A percentile compares a stretch with the other conserved stretches of the same genome.
phyloP scores from a whole-genome alignment of 2,888 invertebrate genomes.

The Drosophila silvestris region DNA sequence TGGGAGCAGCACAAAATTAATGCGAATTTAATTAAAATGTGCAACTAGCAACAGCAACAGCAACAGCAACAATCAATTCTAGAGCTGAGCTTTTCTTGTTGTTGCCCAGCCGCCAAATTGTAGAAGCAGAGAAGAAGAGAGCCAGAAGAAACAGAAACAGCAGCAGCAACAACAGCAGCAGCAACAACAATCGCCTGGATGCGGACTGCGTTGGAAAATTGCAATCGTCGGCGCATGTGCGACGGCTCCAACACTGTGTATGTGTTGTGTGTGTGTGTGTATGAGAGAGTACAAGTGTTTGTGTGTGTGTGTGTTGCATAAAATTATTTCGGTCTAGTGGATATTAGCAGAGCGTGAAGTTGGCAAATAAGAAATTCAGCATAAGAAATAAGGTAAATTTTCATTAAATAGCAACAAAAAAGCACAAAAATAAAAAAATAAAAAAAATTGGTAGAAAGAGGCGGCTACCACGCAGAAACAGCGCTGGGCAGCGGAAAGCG shows the following conservation, averaged over 20 bases:
- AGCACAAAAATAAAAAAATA: conserved; percentile 38
- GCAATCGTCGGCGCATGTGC: conserved; percentile 73
- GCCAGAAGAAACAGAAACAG: conserved; percentile 21
- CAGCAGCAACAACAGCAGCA: conserved; percentile 31
- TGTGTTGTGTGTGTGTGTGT: conserved; percentile 29
- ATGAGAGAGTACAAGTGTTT: conserved; percentile 57
- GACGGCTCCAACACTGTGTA: conserved; percentile 46
- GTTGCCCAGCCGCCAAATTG: conserved; percentile 67
- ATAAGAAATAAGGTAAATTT: conserved; percentile 72
- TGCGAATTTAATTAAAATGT: conserved; percentile 81
- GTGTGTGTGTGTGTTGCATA: conserved; percentile 84
- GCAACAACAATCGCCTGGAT: conserved; percentile 54
- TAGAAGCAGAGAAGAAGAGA: conserved; percentile 44
- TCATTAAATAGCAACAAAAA: conserved; percentile 68
- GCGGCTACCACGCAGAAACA: conserved; percentile 32
- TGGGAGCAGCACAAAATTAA: conserved; percentile 70
- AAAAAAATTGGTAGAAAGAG: conserved; percentile 37
- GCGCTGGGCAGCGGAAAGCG: conserved; percentile 23
- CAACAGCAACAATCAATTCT: conserved; percentile 59
- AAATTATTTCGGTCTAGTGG: conserved; percentile 85
- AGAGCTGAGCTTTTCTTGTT: conserved; percentile 74
- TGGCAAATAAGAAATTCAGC: conserved; percentile 84
- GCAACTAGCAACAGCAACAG: conserved; percentile 75
- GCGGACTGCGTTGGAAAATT: conserved; percentile 54
- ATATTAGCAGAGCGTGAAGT: conserved; percentile 85